phyloP scores from a whole-genome alignment of 2,113 vertebrate species.

The Trichechus manatus region DNA sequence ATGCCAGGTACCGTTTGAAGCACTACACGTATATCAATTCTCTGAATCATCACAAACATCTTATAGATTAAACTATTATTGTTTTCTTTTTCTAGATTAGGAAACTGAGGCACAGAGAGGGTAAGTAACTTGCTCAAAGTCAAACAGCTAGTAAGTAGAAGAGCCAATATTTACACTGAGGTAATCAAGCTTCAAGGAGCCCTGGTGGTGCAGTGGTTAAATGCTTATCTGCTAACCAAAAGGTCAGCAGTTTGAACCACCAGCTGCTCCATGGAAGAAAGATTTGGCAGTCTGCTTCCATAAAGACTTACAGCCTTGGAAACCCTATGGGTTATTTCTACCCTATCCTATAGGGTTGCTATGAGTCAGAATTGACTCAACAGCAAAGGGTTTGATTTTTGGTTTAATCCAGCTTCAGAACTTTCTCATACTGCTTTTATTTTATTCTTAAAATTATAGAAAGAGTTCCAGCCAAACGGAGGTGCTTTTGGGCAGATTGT shows the following conservation, averaged over 20 bases:
- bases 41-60: not conserved
- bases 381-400: too few relatives aligned
- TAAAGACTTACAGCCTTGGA: too few relatives aligned
- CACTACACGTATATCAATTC: not conserved
- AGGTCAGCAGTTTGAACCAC: too few relatives aligned
- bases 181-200: not conserved
- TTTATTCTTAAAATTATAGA: conserved; percentile 12
- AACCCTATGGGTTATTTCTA: too few relatives aligned
- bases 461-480: not conserved
- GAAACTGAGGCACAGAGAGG: not conserved
- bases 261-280: too few relatives aligned
- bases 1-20: not conserved
- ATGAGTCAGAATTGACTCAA: too few relatives aligned
- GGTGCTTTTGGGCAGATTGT: not conserved
- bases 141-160: not conserved
- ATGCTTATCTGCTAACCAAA: too few relatives aligned
- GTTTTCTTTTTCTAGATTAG: conserved; percentile 12
- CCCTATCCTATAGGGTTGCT: too few relatives aligned
- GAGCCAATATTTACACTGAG: not conserved
- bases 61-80: not conserved
- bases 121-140: not conserved
- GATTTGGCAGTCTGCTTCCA: too few relatives aligned
- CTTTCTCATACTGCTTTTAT: not conserved
- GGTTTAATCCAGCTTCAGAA: not conserved
- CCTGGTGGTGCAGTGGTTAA: too few relatives aligned